These are phyloP conservation scores for Ciconia nigra DNA, from an alignment of 2,797 vertebrate species.

Conservation along the genomic window DNA sequence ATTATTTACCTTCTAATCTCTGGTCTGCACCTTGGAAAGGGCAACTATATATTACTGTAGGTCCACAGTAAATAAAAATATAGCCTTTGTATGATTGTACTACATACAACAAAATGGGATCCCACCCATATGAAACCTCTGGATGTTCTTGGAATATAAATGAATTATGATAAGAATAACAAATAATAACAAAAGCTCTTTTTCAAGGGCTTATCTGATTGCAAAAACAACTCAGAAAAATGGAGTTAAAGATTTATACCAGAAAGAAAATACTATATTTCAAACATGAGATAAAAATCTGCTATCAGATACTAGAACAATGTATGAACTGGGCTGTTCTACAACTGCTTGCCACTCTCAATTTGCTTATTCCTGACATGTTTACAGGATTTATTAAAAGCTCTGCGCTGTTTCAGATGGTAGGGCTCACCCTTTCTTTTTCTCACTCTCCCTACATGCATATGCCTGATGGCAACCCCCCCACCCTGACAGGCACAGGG, in stretches of 20 bases:
- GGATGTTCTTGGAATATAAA: not conserved
- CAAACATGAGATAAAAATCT: slow-evolving; percentile 11
- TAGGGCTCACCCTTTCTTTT: not conserved
- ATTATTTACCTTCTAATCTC: slow-evolving; percentile 1
- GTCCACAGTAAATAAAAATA: not conserved
- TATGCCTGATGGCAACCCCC: not conserved
- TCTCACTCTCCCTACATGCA: not conserved
- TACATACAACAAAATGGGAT: not conserved
- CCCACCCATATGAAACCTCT: not conserved
- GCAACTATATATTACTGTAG: not conserved
- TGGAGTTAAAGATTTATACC: not conserved
- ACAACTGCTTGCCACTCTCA: not conserved
- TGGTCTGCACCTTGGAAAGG: slow-evolving; percentile 7
- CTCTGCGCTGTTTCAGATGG: not conserved
- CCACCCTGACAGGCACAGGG: not conserved
- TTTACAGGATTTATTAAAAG: not conserved
- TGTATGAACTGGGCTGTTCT: not conserved
- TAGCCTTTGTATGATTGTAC: not conserved
- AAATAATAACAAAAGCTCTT: slow-evolving; percentile 21
- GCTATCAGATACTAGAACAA: not conserved
- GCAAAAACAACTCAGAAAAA: slow-evolving; percentile 14
- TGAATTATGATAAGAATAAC: slow-evolving; percentile 16
- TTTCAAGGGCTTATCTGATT: slow-evolving; percentile 11
- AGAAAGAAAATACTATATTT: not conserved
- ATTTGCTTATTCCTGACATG: not conserved